Conservation (phyloP, 53 echinoderm and acorn worm genomes). For the Stichopus horrens region DNA sequence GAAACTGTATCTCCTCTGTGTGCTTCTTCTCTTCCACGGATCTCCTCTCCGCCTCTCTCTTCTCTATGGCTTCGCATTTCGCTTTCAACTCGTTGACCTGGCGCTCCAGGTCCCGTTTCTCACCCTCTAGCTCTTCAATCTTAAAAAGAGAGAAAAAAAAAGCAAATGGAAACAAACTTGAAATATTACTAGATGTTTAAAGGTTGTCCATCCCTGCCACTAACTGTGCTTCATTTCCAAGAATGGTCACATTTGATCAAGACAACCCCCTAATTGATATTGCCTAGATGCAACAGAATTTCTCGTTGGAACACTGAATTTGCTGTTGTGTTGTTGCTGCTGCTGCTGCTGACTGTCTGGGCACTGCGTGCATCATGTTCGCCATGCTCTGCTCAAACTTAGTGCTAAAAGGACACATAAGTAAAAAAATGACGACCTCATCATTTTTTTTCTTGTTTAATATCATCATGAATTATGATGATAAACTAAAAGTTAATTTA, state of each 20-base stretch:
- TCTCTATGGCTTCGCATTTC: conserved; percentile 98
- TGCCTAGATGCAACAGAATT: neutral
- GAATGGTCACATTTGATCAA: neutral
- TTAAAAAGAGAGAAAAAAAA: neutral
- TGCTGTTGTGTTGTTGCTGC: too few relatives aligned
- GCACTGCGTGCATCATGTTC: too few relatives aligned
- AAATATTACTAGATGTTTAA: neutral
- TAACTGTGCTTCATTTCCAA: neutral
- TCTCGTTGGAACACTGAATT: too few relatives aligned
- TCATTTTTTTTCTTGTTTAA: too few relatives aligned
- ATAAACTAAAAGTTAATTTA: too few relatives aligned
- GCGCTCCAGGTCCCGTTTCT: conserved; percentile 90
- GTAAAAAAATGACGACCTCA: too few relatives aligned
- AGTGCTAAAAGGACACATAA: too few relatives aligned
- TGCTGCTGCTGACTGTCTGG: too few relatives aligned
- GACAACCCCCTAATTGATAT: neutral
- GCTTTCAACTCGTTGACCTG: conserved; percentile 98
- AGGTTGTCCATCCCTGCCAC: neutral
- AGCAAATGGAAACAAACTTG: neutral
- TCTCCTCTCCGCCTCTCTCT: conserved; percentile 92
- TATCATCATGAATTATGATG: too few relatives aligned
- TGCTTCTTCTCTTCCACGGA: conserved; percentile 99
- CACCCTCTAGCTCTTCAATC: conserved; percentile 89
- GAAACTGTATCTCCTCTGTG: conserved; percentile 97
- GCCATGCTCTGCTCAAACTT: too few relatives aligned